A percentile compares a stretch with the other conserved stretches of the same genome.
These are phyloP conservation scores for Diphyllodes magnificus DNA, from an alignment of 2,113 vertebrate genomes.

Conservation along the genomic window DNA sequence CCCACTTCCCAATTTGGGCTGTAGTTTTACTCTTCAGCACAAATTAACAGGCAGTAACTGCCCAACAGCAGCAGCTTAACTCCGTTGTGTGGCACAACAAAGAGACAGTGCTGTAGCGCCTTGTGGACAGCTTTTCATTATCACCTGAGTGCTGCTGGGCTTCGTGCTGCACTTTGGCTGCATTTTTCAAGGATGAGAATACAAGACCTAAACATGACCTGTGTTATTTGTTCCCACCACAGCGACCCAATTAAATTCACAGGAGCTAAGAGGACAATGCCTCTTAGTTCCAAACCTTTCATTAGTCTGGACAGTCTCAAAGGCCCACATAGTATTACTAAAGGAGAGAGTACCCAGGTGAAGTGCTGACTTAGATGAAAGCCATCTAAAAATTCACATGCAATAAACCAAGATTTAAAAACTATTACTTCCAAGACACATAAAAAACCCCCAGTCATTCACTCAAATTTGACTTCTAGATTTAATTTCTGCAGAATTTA, in stretches of 20 bases:
- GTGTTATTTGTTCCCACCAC: background rate
- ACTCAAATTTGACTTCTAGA: background rate
- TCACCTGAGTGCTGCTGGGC: background rate
- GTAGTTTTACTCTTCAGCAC: background rate
- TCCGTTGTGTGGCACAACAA: background rate
- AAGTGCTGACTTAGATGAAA: background rate
- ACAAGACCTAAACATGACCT: background rate
- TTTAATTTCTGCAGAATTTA: background rate
- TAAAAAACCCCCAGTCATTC: rapidly evolving
- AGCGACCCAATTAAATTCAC: background rate
- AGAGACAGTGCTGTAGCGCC: background rate
- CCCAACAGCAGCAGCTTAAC: background rate
- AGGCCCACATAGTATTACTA: background rate
- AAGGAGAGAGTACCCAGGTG: background rate
- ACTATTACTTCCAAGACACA: background rate
- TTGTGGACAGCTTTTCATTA: background rate
- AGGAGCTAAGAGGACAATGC: background rate
- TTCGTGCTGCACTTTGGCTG: background rate
- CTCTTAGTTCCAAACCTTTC: background rate
- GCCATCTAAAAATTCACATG: background rate
- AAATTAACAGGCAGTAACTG: background rate
- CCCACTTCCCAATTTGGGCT: slow-evolving; percentile 8
- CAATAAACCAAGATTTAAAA: background rate
- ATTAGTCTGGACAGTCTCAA: background rate
- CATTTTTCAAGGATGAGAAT: background rate